Conservation (phyloP, 1,140 invertebrate species). For the Teleogryllus occipitalis region DNA sequence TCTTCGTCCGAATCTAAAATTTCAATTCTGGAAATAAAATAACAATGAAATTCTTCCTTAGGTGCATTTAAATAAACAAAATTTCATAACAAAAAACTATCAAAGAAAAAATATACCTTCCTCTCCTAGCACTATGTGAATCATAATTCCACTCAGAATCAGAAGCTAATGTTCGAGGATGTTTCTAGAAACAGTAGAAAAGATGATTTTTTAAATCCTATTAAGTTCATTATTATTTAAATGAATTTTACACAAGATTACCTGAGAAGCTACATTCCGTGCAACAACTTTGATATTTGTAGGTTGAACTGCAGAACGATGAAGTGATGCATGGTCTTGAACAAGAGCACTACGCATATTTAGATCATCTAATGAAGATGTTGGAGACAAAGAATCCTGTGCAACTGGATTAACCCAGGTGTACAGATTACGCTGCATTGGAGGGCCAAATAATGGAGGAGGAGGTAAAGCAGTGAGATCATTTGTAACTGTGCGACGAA, state of each 20-base stretch:
- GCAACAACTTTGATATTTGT: conserved; percentile 15
- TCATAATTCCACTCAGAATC: conserved; percentile 14
- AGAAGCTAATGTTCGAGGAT: conserved; percentile 11
- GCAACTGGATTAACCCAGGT: conserved; percentile 34
- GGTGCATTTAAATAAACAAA: background rate
- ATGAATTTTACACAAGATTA: conserved; percentile 3
- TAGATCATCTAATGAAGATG: background rate
- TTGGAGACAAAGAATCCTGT: conserved; percentile 9
- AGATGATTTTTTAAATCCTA: background rate
- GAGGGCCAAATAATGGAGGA: conserved; percentile 36
- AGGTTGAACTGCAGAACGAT: conserved; percentile 8
- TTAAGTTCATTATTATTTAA: background rate
- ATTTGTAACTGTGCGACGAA: conserved; percentile 39
- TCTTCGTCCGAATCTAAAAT: conserved; percentile 17
- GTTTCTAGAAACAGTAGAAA: background rate
- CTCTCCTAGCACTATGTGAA: background rate
- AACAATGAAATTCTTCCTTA: background rate
- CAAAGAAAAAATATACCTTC: background rate
- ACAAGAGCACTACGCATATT: background rate
- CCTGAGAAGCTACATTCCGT: conserved; percentile 8
- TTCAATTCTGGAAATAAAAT: conserved; percentile 12
- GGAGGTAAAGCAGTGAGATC: conserved; percentile 34
- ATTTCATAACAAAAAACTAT: background rate
- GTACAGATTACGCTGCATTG: conserved; percentile 31
- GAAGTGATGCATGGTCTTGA: background rate